A percentile compares a stretch with the other conserved stretches of the same genome.
These are phyloP conservation scores for Montifringilla adamsi DNA, from an alignment of 2,113 vertebrate genomes.

Conservation along the genomic window DNA sequence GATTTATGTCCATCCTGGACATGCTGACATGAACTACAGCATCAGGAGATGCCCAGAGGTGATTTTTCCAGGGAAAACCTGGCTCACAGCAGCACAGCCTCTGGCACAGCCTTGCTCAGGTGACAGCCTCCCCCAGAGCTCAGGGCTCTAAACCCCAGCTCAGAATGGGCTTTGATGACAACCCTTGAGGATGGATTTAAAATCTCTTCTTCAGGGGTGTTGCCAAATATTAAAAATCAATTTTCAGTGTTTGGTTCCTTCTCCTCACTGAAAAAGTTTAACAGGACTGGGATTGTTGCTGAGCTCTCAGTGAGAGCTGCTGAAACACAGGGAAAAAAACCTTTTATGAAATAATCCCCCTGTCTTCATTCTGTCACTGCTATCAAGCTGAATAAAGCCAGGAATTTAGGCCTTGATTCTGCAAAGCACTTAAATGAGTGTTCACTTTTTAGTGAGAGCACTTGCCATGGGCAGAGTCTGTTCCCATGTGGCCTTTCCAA, in stretches of 20 bases:
- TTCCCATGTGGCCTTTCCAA: not conserved
- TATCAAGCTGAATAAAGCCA: not conserved
- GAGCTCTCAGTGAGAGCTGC: not conserved
- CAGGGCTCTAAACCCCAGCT: not conserved
- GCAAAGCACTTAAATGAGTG: not conserved
- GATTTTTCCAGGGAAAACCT: not conserved
- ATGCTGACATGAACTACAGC: not conserved
- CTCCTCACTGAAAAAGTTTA: not conserved
- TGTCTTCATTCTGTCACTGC: not conserved
- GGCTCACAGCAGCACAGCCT: not conserved
- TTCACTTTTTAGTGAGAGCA: not conserved
- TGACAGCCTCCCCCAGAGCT: not conserved
- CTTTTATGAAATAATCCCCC: not conserved
- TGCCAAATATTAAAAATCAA: not conserved
- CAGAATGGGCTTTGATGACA: not conserved
- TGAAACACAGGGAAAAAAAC: not conserved
- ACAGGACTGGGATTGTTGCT: not conserved
- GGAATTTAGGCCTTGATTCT: conserved; percentile 19
- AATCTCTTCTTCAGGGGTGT: not conserved
- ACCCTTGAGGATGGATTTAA: not conserved
- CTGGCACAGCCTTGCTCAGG: not conserved
- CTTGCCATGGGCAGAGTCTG: not conserved
- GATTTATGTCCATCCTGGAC: not conserved
- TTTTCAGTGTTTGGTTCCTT: not conserved
- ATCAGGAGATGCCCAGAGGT: not conserved